Base-by-base conservation (phyloP, 2,113 vertebrate genomes). In the Pterocles burchelli region DNA sequence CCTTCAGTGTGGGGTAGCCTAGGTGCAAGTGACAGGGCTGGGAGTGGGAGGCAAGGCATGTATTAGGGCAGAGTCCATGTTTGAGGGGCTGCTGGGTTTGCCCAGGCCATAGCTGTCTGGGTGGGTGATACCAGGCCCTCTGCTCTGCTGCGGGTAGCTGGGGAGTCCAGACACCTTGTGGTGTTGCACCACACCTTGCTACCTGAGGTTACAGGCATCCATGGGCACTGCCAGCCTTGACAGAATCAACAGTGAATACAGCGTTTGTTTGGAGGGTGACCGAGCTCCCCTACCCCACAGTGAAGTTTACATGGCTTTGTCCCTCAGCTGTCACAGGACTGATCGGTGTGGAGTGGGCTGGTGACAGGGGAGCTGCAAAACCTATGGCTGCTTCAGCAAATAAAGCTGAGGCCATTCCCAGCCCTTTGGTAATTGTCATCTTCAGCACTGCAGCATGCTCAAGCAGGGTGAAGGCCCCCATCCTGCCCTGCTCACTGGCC, bases 341-440 rank as follows among this genome's bases (percentile, higher is more conserved):
- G 55, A 58, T 55, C 1, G 0, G 1, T 33, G 33, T 0, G 0
- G 34, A 18, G 13, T 1, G 10, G 65, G 51, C 36, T 41, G 41
- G 36, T 28, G 52, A 15, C 19, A 8, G 14, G 7, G 6, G 43
- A n/a, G 71, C 25, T 71, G 25, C 24, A 66, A 85, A 63, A 79
- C 12, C 21, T 36, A 1, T 25, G 11, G 7, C 33, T 74, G 9
- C 36, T 85, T 62, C 74, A 82, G 57, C 54, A 90, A 83, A 67
- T 16, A 58, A 21, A 85, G 17, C 18, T 78, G 38, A n/a, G 72
- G 11, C 9, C 45, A 38, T 21, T 18, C 18, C 29, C n/a, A 54
- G 10, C 7, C 12, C n/a, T 34, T 67, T 0, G 0, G n/a, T 33
- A 59, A 34, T 2, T 33, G 10, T 3, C 5, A 3, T 18, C 43